Evolutionary conservation across 2,888 invertebrate species (phyloP).

Genomic region (Pterostichus madidus): DNA sequence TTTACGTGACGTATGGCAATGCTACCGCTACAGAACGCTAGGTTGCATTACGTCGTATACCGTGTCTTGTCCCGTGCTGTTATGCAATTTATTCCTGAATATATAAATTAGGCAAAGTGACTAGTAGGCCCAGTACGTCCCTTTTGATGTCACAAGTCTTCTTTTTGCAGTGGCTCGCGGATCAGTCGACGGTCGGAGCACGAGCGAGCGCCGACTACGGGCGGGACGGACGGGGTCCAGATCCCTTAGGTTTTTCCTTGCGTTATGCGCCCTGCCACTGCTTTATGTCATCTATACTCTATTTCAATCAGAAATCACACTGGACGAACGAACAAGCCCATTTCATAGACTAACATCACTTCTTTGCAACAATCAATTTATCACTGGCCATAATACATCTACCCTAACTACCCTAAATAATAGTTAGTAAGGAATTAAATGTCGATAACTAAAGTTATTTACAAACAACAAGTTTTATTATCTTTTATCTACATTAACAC

Average conservation of each 20-base stretch:
- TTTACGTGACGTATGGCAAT: too few relatives aligned
- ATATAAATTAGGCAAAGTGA: conserved; percentile 67
- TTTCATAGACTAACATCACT: too few relatives aligned
- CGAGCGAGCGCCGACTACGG: neutral
- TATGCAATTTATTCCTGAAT: conserved; percentile 67
- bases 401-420: too few relatives aligned
- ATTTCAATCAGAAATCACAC: neutral
- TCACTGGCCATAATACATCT: too few relatives aligned
- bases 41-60: conserved; percentile 33
- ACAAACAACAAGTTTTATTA: too few relatives aligned
- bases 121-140: conserved; percentile 65
- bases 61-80: conserved; percentile 50
- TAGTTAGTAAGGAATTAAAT: too few relatives aligned
- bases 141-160: conserved; percentile 66
- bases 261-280: conserved; percentile 21
- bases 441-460: too few relatives aligned
- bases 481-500: too few relatives aligned
- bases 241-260: conserved; percentile 65
- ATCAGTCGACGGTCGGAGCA: conserved; percentile 51
- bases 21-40: too few relatives aligned
- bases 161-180: conserved; percentile 64
- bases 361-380: too few relatives aligned
- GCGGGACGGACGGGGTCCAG: conserved; percentile 26
- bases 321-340: neutral
- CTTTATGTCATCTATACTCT: conserved; percentile 4